Percentiles rank a stretch among this genome's conserved stretches.
Evolutionary conservation across 2,113 vertebrate species (phyloP).

Genomic region (Anthoscopus minutus): DNA sequence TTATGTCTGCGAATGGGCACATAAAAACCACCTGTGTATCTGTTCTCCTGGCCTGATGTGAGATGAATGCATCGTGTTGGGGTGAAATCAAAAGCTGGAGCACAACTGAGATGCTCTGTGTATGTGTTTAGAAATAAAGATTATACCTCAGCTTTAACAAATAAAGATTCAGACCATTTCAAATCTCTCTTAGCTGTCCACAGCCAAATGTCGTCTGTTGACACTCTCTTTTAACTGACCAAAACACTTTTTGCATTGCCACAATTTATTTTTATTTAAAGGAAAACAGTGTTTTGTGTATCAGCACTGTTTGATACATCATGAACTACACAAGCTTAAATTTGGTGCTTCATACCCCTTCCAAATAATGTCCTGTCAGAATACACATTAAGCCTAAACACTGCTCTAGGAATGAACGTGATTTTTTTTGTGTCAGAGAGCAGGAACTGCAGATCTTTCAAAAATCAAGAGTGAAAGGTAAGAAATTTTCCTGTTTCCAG

Average conservation of each 20-base stretch:
- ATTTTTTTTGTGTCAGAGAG: neutral
- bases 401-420: neutral
- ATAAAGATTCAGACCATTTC: neutral
- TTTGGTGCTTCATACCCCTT: neutral
- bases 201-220: neutral
- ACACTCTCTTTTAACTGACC: neutral
- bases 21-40: neutral
- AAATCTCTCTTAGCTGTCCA: neutral
- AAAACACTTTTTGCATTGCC: neutral
- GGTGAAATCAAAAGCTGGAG: neutral
- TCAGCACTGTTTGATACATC: neutral
- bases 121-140: neutral
- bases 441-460: neutral
- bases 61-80: neutral
- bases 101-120: neutral
- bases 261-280: neutral
- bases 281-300: neutral
- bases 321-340: neutral
- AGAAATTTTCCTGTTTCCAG: neutral
- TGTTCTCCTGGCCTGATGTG: neutral
- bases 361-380: fast-evolving
- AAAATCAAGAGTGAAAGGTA: neutral
- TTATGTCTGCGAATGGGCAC: neutral
- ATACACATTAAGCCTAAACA: neutral
- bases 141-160: neutral